Evolutionary conservation across 1,140 invertebrate species (phyloP), one percentile per base, ranked within the genome.

Genomic region (Drosophila repleta): DNA sequence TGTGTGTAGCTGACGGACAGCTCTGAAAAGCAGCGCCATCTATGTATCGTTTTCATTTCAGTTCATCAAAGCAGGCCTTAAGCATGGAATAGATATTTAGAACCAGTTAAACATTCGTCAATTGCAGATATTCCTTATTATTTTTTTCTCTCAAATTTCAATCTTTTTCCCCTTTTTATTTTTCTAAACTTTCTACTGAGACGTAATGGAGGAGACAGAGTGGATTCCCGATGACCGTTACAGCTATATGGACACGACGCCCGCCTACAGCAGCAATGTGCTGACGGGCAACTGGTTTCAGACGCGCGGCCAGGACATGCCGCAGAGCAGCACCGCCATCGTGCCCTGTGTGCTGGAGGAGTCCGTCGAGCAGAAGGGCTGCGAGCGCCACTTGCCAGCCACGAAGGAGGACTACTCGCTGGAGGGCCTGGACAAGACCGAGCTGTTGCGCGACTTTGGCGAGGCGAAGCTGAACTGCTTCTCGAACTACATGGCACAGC

Each of bases 251-350:
- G 61, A 61, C 2, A 63, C 68, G 7, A 77, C 74, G 20, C 45
- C 73, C 13, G 2, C 11, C 3, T 77, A 77, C 18, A 74, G 51
- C 51, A 57, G 60, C 26, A 29, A 39, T 15, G 72, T 74, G 0
- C 17, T 77, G 11, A 61, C 46, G 4, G 75, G 75, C 2, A 35
- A 74, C 15, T 77, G 75, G 72, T 17, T 21, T 24, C 46, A 46
- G 5, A 5, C n/a, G 3, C 71, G 75, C 0, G 56, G 17, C 4
- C 37, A 21, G 1, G 17, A 17, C 0, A 10, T 29, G 13, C 41
- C 43, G 0, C 43, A 58, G 13, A 65, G 46, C n/a, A 58, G 41
- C 1, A 74, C 51, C 1, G 60, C 71, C 0, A 48, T 77, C 5
- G 20, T 77, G 24, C 75, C 75, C 3, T 68, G 66, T 1, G 21